Base-by-base conservation (phyloP, 1,140 invertebrate genomes). In the Solen grandis region DNA sequence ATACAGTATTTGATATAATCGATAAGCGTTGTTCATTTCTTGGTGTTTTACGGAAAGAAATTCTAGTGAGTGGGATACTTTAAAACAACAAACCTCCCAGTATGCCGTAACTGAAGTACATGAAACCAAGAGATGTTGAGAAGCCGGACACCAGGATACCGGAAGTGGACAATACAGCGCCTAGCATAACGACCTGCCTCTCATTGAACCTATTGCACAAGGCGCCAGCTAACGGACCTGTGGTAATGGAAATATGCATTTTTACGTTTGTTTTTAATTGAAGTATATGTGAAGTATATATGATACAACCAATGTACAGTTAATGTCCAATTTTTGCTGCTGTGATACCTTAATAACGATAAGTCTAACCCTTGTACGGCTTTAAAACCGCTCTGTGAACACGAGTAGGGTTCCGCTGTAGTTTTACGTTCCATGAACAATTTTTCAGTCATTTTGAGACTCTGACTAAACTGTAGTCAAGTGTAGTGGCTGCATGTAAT, bases 221-320 rank as follows among this genome's bases (percentile, higher is more conserved):
- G 1, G 95, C 96, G 78, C 96, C 97, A 0, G 97, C 97, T 87
- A 99, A 95, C 0, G 98, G 98, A 78, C 97, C 98, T 95, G 89
- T 0, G 83, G 73, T 31, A 52, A 41, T n/a, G n/a, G n/a, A n/a
- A n/a, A n/a, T n/a, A n/a, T n/a, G n/a, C n/a, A n/a, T n/a, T n/a
- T n/a, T n/a, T n/a, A n/a, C n/a, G n/a, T n/a, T n/a, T 38, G 5
- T 60, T 55, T 35, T 5, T 65, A 79, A 36, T 8, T 31, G 52
- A 1, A 46, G 19, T 22, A 25, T 27, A 10, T 63, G 16, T 13
- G 55, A 5, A 0, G 66, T 14, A 19, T 60, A 33, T 54, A 54
- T 46, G 19, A 36, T 46, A 5, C 60, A 13, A 2, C 62, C 54
- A 59, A 60, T 57, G 1, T 16, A 35, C 38, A n/a, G n/a, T 62